Evolutionary conservation across 1,140 invertebrate genomes (phyloP), one percentile per base, ranked within the genome.

Genomic region (Drosophila elegans): DNA sequence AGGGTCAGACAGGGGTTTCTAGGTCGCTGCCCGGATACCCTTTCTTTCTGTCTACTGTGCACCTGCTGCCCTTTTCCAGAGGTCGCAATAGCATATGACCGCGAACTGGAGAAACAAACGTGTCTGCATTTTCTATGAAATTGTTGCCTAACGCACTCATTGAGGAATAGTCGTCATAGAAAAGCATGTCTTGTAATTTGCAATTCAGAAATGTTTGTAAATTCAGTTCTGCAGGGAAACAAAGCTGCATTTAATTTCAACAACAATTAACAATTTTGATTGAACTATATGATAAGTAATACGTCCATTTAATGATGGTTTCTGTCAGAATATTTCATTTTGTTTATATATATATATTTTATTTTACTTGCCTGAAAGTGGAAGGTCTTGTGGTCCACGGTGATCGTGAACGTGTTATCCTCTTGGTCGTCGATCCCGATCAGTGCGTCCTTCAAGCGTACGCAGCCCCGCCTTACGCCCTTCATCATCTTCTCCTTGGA

Each of bases 361-460:
- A n/a, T n/a, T n/a, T n/a, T n/a, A n/a, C n/a, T 91, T 90, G 93
- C 94, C 93, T 97, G 98, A 93, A 99, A 99, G 93, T 99, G 99
- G 93, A 99, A 99, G 13, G 98, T 98, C 93, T 99, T 99, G 74
- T 98, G 97, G 93, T 99, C 98, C 4, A 99, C 98, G 4, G 98
- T 99, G 80, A 99, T 98, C 12, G 98, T 99, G 93, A 99, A 99
- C 7, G 98, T 99, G 79, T 98, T 98, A 92, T 99, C 98, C 93
- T 99, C 99, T 93, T 99, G 98, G 93, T 99, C 98, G 93, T 99
- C 98, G 83, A 99, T 99, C 25, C 99, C 99, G 90, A 99, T 98
- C 21, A 99, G 96, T 4, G 99, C 98, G 60, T 98, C 98, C 93
- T 97, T 96, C 9, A 98, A 93, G 13, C 97, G 94, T 4, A 99